Conservation (phyloP, 2,797 vertebrate genomes). For the Squalus acanthias region DNA sequence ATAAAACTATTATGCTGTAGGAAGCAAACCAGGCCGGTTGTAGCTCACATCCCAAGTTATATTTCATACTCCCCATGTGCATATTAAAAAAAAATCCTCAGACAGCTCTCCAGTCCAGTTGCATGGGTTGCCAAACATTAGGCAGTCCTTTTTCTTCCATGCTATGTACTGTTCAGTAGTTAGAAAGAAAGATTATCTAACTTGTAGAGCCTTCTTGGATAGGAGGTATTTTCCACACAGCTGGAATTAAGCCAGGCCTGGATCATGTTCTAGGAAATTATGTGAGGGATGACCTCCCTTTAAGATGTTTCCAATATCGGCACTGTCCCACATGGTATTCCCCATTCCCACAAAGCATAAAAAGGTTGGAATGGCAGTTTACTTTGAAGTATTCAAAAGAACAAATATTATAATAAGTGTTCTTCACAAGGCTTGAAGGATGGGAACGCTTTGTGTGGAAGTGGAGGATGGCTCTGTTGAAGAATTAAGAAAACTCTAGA, state of each 20-base stretch:
- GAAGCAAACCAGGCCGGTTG: background rate
- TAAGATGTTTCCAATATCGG: background rate
- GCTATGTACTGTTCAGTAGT: background rate
- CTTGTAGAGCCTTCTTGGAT: background rate
- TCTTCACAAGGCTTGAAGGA: background rate
- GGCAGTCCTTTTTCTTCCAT: background rate
- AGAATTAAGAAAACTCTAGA: background rate
- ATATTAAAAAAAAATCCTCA: background rate
- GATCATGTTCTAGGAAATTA: background rate
- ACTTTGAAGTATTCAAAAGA: background rate
- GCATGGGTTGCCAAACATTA: conserved; percentile 8
- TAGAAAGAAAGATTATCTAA: background rate
- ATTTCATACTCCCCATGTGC: background rate
- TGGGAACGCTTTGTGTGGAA: background rate
- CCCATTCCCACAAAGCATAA: background rate
- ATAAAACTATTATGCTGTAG: background rate
- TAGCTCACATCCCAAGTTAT: conserved; percentile 19
- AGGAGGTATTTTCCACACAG: background rate
- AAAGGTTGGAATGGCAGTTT: background rate
- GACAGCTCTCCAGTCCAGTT: background rate
- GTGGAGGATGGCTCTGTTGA: background rate
- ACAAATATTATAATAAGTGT: background rate
- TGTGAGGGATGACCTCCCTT: background rate
- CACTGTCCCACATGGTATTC: background rate
- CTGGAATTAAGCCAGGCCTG: background rate